phyloP scores from a whole-genome alignment of 2,888 invertebrate species.

The Synergus laeviventris region DNA sequence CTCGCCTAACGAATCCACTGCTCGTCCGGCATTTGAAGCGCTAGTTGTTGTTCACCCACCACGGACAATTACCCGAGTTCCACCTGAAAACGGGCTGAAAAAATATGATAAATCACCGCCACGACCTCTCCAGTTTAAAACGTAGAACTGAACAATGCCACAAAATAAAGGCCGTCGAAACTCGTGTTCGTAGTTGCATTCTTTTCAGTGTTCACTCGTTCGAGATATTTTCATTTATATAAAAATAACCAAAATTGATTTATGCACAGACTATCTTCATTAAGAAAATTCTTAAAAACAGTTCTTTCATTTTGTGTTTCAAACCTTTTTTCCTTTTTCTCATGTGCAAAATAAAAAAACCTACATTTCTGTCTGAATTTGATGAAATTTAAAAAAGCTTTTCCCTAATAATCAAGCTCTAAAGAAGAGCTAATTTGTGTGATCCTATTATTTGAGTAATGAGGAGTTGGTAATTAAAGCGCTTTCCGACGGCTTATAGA shows the following conservation, averaged over 20 bases:
- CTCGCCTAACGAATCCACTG: constrained; percentile 64
- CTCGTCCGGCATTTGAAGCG: constrained; percentile 63
- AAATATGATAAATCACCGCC: constrained; percentile 62
- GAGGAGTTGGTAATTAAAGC: constrained; percentile 44
- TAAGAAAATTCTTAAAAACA: background rate
- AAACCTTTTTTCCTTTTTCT: too few species aligned
- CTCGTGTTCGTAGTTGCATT: constrained; percentile 29
- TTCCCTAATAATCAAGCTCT: background rate
- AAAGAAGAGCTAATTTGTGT: constrained; percentile 22
- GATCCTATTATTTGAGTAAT: constrained; percentile 47
- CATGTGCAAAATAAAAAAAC: background rate
- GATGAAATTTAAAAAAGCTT: background rate
- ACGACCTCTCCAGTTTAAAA: constrained; percentile 53
- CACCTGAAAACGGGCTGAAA: constrained; percentile 55
- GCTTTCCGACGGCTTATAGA: constrained; percentile 42
- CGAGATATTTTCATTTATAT: background rate
- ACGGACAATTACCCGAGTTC: constrained; percentile 64
- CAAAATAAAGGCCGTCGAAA: constrained; percentile 58
- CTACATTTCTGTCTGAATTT: background rate
- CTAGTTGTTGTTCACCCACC: constrained; percentile 60
- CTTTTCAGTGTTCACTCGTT: constrained; percentile 20
- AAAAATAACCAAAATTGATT: constrained; percentile 20
- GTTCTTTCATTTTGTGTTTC: too few species aligned
- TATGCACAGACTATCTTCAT: background rate
- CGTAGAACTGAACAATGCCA: constrained; percentile 59